Evolutionary conservation across 2,113 vertebrate genomes (phyloP), one percentile per base, ranked within the genome.

Genomic region (Dasypus novemcinctus): DNA sequence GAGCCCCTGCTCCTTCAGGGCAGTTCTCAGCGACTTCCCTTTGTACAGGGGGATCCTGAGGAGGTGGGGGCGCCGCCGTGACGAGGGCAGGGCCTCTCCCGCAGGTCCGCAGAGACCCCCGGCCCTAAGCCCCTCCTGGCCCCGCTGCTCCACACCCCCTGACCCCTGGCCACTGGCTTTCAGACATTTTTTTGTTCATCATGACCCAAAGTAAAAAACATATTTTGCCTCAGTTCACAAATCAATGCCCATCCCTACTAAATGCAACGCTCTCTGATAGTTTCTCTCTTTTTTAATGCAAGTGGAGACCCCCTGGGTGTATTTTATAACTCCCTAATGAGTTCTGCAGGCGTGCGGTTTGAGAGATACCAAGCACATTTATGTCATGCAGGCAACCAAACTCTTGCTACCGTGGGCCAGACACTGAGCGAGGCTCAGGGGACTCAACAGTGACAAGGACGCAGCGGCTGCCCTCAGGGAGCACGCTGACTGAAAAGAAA

Each of bases 1-100:
- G 12, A 98, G 52, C 10, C 98, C 98, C 4, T 80, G 96, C 96
- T 99, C 98, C 95, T 95, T 88, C 88, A 99, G 97, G 33, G 36
- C 21, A 18, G 98, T 71, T 36, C 98, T 96, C 71, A 98, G 91
- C 2, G 98, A 98, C 96, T 98, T 99, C 17, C 98, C 98, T 96
- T 98, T 99, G 68, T 98, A 94, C 93, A 99, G 95, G 33, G 98
- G 98, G 46, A 99, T 33, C 92, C 99, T 99, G 94, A 36, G 46
- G 54, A 87, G 17, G 74, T 0, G 36, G 21, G 10, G 17, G 33
- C 54, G 36, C 59, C 9, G 17, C 3, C 1, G 0, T 4, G 7
- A 59, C 3, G 12, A 49, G 11, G 1, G 13, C 10, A 11, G 61
- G 38, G 12, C 41, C 7, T 43, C 64, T 59, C 46, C 76, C 64